Conservation (phyloP, 1,140 invertebrate genomes). For the Spodoptera frugiperda region DNA sequence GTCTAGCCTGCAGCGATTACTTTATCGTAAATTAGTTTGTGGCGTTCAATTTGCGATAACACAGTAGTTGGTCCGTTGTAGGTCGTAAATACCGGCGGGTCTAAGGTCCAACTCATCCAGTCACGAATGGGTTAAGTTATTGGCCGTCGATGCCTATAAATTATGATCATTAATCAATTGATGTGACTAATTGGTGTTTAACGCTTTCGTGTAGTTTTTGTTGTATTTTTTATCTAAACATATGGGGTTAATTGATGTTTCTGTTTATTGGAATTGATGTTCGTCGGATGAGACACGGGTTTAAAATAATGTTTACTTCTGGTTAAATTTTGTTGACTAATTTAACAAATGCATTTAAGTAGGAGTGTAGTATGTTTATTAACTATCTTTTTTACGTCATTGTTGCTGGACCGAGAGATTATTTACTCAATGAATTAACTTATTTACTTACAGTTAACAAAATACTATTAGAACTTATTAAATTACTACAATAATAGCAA, state of each 20-base stretch:
- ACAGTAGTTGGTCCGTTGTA: constrained; percentile 56
- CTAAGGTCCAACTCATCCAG: constrained; percentile 44
- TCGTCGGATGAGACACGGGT: neutral
- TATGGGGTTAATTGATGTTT: constrained; percentile 9
- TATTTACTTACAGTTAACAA: neutral
- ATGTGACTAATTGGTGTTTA: constrained; percentile 45
- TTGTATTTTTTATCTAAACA: neutral
- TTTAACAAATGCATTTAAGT: too few species aligned
- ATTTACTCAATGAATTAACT: too few species aligned
- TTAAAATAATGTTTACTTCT: constrained; percentile 4
- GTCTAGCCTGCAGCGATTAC: constrained; percentile 52
- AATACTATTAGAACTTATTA: neutral
- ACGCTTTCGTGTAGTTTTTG: constrained; percentile 27
- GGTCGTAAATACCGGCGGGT: constrained; percentile 53
- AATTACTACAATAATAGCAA: neutral
- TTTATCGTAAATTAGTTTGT: constrained; percentile 58
- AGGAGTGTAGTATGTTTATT: too few species aligned
- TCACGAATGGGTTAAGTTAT: constrained; percentile 40
- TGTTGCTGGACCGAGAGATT: too few species aligned
- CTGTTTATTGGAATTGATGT: neutral
- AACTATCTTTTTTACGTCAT: too few species aligned
- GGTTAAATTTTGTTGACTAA: neutral
- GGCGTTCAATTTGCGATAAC: constrained; percentile 59
- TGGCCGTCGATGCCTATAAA: constrained; percentile 32
- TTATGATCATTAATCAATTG: constrained; percentile 47